A percentile compares a stretch with the other conserved stretches of the same genome.
Evolutionary conservation across 2,888 invertebrate species (phyloP).

Genomic region (Colletes collaris): DNA sequence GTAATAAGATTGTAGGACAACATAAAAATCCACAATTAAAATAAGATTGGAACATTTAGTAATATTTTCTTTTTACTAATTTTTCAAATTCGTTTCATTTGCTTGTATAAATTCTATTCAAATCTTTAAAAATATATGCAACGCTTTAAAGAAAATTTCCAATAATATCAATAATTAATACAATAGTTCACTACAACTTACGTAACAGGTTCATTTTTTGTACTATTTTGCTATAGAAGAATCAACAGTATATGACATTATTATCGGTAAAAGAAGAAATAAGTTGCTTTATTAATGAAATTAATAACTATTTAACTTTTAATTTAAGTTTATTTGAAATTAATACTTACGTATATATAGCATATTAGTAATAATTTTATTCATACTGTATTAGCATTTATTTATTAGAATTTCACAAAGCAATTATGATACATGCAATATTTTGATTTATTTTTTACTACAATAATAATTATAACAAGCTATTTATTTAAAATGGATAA

Average conservation of each 20-base stretch:
- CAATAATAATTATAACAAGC: background rate
- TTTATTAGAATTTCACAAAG: background rate
- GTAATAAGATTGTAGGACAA: slow-evolving; percentile 87
- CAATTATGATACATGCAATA: slow-evolving; percentile 6
- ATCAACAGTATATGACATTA: background rate
- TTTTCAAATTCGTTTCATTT: slow-evolving; percentile 10
- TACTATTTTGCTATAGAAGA: background rate
- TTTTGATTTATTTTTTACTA: slow-evolving; percentile 8
- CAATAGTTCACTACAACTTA: background rate
- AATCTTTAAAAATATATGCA: background rate
- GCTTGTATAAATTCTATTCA: slow-evolving; percentile 3
- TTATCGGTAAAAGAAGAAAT: background rate
- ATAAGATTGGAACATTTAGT: slow-evolving; percentile 58
- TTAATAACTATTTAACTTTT: background rate
- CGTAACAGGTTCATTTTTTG: background rate
- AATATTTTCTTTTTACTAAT: slow-evolving; percentile 11
- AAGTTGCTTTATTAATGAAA: slow-evolving; percentile 2
- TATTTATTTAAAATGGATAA: background rate
- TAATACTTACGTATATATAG: slow-evolving; percentile 15
- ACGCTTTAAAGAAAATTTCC: background rate
- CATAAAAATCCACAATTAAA: slow-evolving; percentile 76
- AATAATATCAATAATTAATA: background rate
- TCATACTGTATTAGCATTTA: background rate
- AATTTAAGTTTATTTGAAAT: slow-evolving; percentile 12
- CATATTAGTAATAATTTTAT: slow-evolving; percentile 4